A percentile compares a stretch with the other conserved stretches of the same genome.
Evolutionary conservation across 2,888 invertebrate genomes (phyloP).

Genomic region (Troides oblongomaculatus): DNA sequence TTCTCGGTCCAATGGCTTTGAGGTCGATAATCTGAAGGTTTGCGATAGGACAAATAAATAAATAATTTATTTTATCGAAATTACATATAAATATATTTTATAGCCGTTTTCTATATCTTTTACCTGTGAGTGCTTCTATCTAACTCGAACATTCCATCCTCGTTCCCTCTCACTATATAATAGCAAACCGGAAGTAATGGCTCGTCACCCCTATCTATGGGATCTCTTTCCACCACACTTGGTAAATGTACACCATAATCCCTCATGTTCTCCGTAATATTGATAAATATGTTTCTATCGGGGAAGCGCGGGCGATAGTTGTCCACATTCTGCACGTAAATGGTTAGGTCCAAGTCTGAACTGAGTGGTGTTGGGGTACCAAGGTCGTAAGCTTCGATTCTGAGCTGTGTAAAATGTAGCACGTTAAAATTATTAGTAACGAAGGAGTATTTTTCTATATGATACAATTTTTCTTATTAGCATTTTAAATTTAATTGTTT

Average conservation of each 20-base stretch:
- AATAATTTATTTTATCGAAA: no score
- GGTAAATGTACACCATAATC: conserved; percentile 85
- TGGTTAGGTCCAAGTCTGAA: conserved; percentile 91
- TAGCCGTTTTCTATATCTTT: conserved; percentile 33
- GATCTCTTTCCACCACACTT: conserved; percentile 91
- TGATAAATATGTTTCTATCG: conserved; percentile 84
- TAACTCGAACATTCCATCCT: conserved; percentile 84
- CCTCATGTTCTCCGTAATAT: conserved; percentile 84
- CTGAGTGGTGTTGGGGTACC: conserved; percentile 92
- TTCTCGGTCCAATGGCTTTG: conserved; percentile 88
- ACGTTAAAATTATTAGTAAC: neutral
- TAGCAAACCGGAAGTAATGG: conserved; percentile 93
- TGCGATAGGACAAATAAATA: neutral
- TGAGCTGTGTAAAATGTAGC: conserved; percentile 78
- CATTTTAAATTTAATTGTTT: no score
- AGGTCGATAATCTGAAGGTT: conserved; percentile 50
- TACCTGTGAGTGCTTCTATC: conserved; percentile 87
- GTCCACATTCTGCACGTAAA: conserved; percentile 93
- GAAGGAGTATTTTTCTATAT: neutral
- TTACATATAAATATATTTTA: no score
- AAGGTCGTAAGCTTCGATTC: conserved; percentile 94
- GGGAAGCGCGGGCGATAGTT: conserved; percentile 93
- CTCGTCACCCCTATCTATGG: conserved; percentile 90
- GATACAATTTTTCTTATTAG: no score
- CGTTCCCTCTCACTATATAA: conserved; percentile 93